A percentile compares a stretch with the other conserved stretches of the same genome.
These are phyloP conservation scores for Atta cephalotes DNA, from an alignment of 1,140 invertebrate species.

Conservation along the genomic window DNA sequence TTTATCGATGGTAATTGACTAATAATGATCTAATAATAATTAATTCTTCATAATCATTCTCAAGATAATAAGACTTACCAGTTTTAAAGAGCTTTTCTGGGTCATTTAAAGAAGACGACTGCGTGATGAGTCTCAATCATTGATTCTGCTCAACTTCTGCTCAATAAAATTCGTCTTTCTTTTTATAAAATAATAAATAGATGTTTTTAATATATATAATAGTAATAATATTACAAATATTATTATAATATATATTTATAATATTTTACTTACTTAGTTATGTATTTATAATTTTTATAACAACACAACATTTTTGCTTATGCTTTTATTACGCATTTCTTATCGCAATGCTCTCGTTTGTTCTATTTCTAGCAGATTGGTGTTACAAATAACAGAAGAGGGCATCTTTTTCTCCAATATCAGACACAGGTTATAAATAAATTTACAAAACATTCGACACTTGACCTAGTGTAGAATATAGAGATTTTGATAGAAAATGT, in stretches of 20 bases:
- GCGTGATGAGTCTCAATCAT: neutral
- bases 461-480: neutral
- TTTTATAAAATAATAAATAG: neutral
- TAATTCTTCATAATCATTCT: neutral
- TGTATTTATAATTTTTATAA: too few species aligned
- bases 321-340: neutral
- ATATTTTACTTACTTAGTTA: too few species aligned
- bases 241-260: too few species aligned
- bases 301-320: neutral
- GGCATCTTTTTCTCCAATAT: conserved; percentile 22
- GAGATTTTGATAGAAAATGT: conserved; percentile 14
- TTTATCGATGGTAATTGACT: neutral
- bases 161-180: neutral
- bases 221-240: too few species aligned
- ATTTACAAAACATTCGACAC: conserved; percentile 7
- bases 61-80: neutral
- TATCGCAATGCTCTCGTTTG: neutral
- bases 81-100: neutral
- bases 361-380: neutral
- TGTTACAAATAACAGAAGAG: conserved; percentile 5
- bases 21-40: neutral
- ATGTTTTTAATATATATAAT: too few species aligned
- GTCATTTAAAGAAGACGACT: neutral
- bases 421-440: conserved; percentile 24
- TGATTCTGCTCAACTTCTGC: neutral